Percentiles rank a stretch among this genome's conserved stretches.
phyloP scores from a whole-genome alignment of 2,888 invertebrate species.

The Agrochola lychnidis region DNA sequence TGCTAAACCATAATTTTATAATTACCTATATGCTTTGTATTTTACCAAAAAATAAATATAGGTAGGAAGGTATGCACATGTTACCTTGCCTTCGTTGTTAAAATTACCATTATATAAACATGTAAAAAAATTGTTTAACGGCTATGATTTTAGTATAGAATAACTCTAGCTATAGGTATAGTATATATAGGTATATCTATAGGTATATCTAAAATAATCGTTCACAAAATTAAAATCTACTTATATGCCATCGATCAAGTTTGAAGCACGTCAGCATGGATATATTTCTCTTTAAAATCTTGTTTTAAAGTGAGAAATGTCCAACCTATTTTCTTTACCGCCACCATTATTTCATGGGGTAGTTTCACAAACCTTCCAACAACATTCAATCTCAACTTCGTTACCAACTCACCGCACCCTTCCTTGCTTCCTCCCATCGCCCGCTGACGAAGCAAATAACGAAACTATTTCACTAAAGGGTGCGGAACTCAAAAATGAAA shows the following conservation, averaged over 20 bases:
- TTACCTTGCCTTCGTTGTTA: neutral
- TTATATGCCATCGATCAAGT: neutral
- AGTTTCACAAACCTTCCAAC: constrained; percentile 24
- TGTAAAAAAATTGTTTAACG: neutral
- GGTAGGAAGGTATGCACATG: too few relatives aligned
- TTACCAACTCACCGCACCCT: constrained; percentile 1
- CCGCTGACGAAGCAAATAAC: constrained; percentile 61
- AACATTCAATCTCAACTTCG: constrained; percentile 53
- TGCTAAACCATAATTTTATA: neutral
- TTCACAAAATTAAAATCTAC: neutral
- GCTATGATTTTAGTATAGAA: neutral
- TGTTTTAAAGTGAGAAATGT: neutral
- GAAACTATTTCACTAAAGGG: constrained; percentile 66
- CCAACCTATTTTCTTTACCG: neutral
- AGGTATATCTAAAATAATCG: neutral
- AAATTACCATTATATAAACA: neutral
- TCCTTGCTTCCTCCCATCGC: neutral
- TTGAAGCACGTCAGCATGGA: neutral
- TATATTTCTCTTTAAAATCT: neutral
- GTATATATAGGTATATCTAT: too few relatives aligned
- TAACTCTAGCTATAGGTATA: neutral
- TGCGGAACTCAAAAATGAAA: constrained; percentile 65
- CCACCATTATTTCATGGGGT: constrained; percentile 1
- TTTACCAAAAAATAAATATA: neutral
- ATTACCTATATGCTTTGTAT: neutral